Evolutionary conservation across 2,113 vertebrate species (phyloP).

Genomic region (Misgurnus mizolepis): DNA sequence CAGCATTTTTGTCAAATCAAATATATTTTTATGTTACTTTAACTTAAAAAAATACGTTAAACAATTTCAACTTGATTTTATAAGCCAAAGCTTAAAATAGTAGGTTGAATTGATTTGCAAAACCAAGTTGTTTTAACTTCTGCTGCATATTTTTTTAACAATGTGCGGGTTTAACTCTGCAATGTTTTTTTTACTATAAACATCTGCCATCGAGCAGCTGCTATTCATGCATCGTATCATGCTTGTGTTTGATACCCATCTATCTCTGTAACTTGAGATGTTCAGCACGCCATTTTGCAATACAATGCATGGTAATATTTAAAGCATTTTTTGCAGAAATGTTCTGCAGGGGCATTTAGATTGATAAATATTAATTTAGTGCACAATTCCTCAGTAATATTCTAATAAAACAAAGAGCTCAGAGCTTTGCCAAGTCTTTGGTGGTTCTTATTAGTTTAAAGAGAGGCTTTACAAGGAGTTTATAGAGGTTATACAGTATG

Average conservation of each 20-base stretch:
- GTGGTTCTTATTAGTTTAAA: background rate
- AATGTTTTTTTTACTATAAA: background rate
- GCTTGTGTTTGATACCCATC: background rate
- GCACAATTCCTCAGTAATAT: background rate
- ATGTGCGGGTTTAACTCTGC: background rate
- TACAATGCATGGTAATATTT: background rate
- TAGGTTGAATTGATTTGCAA: too few relatives aligned
- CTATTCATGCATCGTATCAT: background rate
- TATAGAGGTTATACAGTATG: too few relatives aligned
- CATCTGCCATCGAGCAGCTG: background rate
- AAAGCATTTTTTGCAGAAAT: too few relatives aligned
- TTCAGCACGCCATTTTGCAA: background rate
- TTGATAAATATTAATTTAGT: background rate
- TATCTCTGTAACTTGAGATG: background rate
- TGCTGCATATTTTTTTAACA: too few relatives aligned
- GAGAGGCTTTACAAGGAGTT: too few relatives aligned
- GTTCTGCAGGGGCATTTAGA: too few relatives aligned
- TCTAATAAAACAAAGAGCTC: background rate
- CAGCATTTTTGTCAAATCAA: too few relatives aligned
- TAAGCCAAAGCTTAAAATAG: too few relatives aligned
- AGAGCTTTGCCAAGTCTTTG: background rate
- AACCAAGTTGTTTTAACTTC: too few relatives aligned
- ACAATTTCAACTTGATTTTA: too few relatives aligned
- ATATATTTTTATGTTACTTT: too few relatives aligned
- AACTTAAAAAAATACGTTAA: too few relatives aligned